These are phyloP conservation scores for Heliothis subflexa DNA, from an alignment of 1,140 invertebrate species.

Conservation along the genomic window DNA sequence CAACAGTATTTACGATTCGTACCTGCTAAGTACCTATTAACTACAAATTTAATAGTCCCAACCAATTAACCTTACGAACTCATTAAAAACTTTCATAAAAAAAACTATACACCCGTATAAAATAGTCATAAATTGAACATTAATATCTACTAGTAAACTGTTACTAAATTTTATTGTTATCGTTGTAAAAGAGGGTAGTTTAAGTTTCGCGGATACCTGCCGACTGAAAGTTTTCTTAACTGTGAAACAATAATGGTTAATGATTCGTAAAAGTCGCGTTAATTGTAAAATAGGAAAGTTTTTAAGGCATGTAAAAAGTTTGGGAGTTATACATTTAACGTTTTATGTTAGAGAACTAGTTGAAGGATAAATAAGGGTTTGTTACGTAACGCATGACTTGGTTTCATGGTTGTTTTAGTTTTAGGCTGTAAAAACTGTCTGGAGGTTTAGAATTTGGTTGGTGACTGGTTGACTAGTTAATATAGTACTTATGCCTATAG, in stretches of 20 bases:
- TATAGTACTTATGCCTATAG: not conserved
- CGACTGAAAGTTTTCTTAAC: conserved; percentile 14
- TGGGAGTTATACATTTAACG: not conserved
- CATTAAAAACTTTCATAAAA: conserved; percentile 77
- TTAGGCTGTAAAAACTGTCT: not conserved
- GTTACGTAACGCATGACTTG: not conserved
- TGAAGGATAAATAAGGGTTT: not conserved
- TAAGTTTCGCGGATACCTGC: conserved; percentile 22
- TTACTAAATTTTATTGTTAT: conserved; percentile 28
- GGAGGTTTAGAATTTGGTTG: not conserved
- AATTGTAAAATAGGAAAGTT: conserved; percentile 34
- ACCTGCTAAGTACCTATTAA: conserved; percentile 38
- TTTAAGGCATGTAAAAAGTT: conserved; percentile 25
- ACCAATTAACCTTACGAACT: conserved; percentile 77
- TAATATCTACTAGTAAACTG: conserved; percentile 55
- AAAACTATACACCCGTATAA: conserved; percentile 63
- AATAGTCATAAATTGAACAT: conserved; percentile 71
- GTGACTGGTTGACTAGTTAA: not conserved
- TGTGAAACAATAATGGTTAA: conserved; percentile 34
- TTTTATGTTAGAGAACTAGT: not conserved
- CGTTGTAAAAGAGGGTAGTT: conserved; percentile 27
- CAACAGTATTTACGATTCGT: conserved; percentile 14
- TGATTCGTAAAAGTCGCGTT: conserved; percentile 22
- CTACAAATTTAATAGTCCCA: conserved; percentile 51
- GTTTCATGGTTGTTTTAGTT: not conserved